Evolutionary conservation across 37 sponge, comb jelly and placozoan species (phyloP), one percentile per base, ranked within the genome.

Genomic region (Chondrilla cf. caribensis): DNA sequence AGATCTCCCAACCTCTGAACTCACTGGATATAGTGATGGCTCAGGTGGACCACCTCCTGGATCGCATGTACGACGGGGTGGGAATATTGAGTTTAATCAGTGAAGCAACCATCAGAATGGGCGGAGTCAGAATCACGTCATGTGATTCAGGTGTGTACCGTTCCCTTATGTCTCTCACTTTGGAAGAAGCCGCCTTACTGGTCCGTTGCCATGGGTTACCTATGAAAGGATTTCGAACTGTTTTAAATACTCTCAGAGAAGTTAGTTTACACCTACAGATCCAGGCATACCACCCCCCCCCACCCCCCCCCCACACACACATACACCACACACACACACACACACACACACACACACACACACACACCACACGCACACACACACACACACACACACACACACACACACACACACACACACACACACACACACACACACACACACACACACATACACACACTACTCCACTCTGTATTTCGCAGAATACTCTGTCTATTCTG

Each of bases 201-300:
- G 79, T 44, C 29, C 78, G 94, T 0, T 90, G 91, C 54, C 91
- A 93, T 60, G 88, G 83, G 36, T 73, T 93, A 8, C 94, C 90
- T 0, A 32, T 79, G 28, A 77, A 77, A 39, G 42, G 9, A 22
- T 79, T 93, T 7, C 43, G 90, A 24, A 42, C 85, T 9, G 83
- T 84, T 21, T 31, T 90, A 35, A 86, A 82, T 38, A 79, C 75
- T 5, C 38, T 92, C 6, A 68, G 89, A 33, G 77, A 68, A 37
- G 72, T 70, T 9, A 65, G 67, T 65, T 8, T n/a, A 15, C 22
- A 9, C 26, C 22, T 55, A 55, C 29, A 29, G 8, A 29, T n/a
- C 15, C 4, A 19, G 18, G 15, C 29, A 29, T 19, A 4, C 8
- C 51, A 47, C 51, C 11, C 51, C 9, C 51, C 6, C 11, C 9